Evolutionary conservation across 2,113 vertebrate species (phyloP), one percentile per base, ranked within the genome.

Genomic region (Odontophorus gujanensis): DNA sequence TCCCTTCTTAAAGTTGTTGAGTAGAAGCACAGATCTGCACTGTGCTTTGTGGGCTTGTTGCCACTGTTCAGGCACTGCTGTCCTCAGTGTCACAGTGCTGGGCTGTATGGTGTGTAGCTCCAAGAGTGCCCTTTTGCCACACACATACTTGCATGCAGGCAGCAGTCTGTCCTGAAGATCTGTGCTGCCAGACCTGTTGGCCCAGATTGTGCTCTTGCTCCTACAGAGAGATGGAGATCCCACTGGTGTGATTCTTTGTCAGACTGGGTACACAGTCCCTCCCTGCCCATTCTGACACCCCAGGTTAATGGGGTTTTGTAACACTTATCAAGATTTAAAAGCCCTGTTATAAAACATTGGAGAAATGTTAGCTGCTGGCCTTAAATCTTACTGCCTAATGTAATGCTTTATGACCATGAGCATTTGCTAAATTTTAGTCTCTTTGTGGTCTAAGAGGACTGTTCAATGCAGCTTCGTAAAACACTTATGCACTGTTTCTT

Each of bases 351-450:
- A 42, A 87, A 61, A 42, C 30, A 85, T 69, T 1, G 8, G 79
- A 88, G 48, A 90, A 77, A 85, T 95, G 17, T 90, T 88, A 45
- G 63, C 81, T 84, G 57, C 84, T 93, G 80, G 59, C 40, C 80
- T 96, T 96, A 80, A 38, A 28, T 68, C 53, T 85, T 91, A 43
- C 42, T 84, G 85, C 58, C 85, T 93, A 97, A 89, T 91, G 77
- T 42, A 92, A 18, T 71, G 95, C 96, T 82, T 86, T 48, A 71
- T 32, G 83, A 34, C 57, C 74, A 66, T 48, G 43, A 94, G 45
- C 61, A 67, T 87, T 96, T 92, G 92, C 96, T 97, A 94, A 81
- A 28, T 90, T 94, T 93, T 97, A 94, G 93, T 97, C 85, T 96
- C 50, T 61, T 36, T 69, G 90, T 85, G 91, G 69, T 92, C 26